Evolutionary conservation across 1,140 invertebrate species (phyloP).

Genomic region (Drosophila lacertosa): DNA sequence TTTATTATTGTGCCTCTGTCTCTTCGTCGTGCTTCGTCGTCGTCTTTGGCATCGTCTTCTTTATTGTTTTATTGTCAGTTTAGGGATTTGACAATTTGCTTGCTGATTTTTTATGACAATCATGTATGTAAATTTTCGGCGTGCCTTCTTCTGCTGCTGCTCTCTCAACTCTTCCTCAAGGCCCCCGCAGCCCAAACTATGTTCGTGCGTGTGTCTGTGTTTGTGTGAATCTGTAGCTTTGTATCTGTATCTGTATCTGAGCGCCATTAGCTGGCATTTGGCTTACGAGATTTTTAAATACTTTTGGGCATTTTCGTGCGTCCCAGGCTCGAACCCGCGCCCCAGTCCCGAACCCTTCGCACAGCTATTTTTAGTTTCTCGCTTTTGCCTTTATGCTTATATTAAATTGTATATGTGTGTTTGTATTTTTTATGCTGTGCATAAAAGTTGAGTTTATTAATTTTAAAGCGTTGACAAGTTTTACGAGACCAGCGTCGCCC

Average conservation of each 20-base stretch:
- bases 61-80: constrained; percentile 83
- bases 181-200: constrained; percentile 41
- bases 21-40: constrained; percentile 14
- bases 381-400: constrained; percentile 9
- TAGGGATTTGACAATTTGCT: constrained; percentile 82
- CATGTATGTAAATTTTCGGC: constrained; percentile 75
- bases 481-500: constrained; percentile 53
- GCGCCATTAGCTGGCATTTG: constrained; percentile 71
- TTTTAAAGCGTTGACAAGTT: constrained; percentile 76
- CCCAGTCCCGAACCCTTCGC: constrained; percentile 40
- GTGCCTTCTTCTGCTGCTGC: constrained; percentile 14
- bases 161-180: constrained; percentile 68
- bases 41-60: constrained; percentile 64
- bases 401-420: constrained; percentile 10
- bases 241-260: constrained; percentile 39
- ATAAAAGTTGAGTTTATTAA: constrained; percentile 77
- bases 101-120: constrained; percentile 82
- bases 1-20: constrained; percentile 18
- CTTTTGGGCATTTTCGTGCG: constrained; percentile 64
- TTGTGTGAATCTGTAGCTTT: constrained; percentile 30
- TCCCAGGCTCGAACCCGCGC: constrained; percentile 3
- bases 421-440: constrained; percentile 33
- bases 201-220: constrained; percentile 1
- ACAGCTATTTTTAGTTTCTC: constrained; percentile 65
- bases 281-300: constrained; percentile 77